Conservation (phyloP, 2,797 vertebrate species). For the Somateria mollissima region DNA sequence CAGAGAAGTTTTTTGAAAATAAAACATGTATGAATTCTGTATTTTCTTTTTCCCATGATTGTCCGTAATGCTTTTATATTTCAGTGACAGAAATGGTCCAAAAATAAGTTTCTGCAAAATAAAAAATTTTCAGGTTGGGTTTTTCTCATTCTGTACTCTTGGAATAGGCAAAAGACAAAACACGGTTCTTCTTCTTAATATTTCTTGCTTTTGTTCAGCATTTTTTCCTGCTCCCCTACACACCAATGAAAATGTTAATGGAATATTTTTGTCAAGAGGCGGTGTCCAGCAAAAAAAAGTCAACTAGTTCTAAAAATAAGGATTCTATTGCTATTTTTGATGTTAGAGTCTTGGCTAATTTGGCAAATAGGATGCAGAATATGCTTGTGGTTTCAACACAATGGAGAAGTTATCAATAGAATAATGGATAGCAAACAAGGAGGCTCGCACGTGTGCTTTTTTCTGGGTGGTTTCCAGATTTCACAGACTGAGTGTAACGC, state of each 20-base stretch:
- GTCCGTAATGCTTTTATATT: not conserved
- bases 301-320: slow-evolving; percentile 1
- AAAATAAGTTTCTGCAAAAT: not conserved
- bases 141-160: not conserved
- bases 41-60: not conserved
- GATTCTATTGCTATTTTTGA: not conserved
- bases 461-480: slow-evolving; percentile 36
- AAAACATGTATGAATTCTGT: not conserved
- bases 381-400: not conserved
- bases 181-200: not conserved
- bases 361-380: not conserved
- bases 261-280: not conserved
- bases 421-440: not conserved
- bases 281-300: not conserved
- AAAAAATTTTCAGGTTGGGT: not conserved
- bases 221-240: not conserved
- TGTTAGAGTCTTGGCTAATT: not conserved
- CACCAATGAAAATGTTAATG: not conserved
- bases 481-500: not conserved
- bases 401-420: not conserved
- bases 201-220: not conserved
- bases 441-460: not conserved
- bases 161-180: not conserved
- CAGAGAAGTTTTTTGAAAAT: not conserved
- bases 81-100: not conserved